Conservation (phyloP, 2,113 vertebrate genomes). For the Cervus canadensis region DNA sequence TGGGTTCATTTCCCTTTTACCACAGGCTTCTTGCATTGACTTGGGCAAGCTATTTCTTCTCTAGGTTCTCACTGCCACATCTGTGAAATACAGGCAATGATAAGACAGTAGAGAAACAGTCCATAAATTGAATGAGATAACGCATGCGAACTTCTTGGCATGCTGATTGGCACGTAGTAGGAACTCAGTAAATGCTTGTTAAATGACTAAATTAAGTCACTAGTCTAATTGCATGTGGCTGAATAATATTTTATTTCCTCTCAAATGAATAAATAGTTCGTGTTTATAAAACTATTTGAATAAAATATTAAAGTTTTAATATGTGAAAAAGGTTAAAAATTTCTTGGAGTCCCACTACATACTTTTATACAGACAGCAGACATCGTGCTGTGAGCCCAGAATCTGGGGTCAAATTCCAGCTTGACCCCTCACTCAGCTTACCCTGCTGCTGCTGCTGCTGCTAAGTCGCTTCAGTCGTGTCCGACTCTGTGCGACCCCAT, state of each 20-base stretch:
- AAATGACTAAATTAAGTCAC: background rate
- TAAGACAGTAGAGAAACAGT: background rate
- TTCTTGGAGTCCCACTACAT: background rate
- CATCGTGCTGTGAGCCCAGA: background rate
- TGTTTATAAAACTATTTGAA: background rate
- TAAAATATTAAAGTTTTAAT: background rate
- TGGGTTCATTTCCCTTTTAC: background rate
- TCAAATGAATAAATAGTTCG: background rate
- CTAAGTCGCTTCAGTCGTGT: too few species aligned
- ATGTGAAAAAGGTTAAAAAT: background rate
- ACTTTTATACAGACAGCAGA: background rate
- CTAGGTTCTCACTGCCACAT: background rate
- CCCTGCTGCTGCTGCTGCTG: background rate
- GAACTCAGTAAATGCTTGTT: background rate
- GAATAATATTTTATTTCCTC: background rate
- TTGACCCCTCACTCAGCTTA: background rate
- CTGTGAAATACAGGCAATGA: background rate
- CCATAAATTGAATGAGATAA: background rate
- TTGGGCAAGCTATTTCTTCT: background rate
- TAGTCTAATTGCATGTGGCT: background rate
- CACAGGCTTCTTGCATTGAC: background rate
- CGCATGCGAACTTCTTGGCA: background rate
- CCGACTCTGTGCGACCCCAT: too few species aligned
- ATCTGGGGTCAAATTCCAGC: background rate
- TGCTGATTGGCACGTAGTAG: background rate